A percentile compares a stretch with the other conserved stretches of the same genome.
These are phyloP conservation scores for Discoglossus pictus DNA, from an alignment of 2,797 vertebrate species.

Conservation along the genomic window DNA sequence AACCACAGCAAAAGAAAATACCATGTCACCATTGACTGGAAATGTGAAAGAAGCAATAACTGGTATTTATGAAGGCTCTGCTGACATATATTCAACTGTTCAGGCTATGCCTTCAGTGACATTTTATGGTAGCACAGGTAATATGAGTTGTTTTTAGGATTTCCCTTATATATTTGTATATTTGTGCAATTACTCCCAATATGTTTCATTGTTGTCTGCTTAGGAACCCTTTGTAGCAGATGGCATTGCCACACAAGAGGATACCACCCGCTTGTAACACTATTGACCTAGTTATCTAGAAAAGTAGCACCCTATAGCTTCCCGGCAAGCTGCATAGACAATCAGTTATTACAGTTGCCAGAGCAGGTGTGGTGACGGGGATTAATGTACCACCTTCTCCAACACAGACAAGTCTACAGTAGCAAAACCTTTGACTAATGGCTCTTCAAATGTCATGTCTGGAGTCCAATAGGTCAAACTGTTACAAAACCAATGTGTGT, in stretches of 20 bases:
- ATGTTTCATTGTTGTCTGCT: conserved; percentile 51
- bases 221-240: conserved; percentile 65
- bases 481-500: conserved; percentile 72
- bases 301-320: conserved; percentile 66
- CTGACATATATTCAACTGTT: conserved; percentile 70
- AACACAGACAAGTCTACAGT: conserved; percentile 67
- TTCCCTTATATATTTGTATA: conserved; percentile 45
- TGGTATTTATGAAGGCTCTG: conserved; percentile 76
- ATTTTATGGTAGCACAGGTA: conserved; percentile 53
- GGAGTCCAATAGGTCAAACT: conserved; percentile 79
- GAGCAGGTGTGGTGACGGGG: conserved; percentile 83
- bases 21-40: conserved; percentile 43
- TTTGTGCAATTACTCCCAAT: conserved; percentile 38
- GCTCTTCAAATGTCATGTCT: conserved; percentile 74
- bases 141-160: conserved; percentile 36
- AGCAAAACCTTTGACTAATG: conserved; percentile 76
- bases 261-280: conserved; percentile 68
- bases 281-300: conserved; percentile 68
- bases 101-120: conserved; percentile 71
- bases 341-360: conserved; percentile 87
- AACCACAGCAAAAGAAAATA: conserved; percentile 57
- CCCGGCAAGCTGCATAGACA: conserved; percentile 78
- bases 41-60: conserved; percentile 58
- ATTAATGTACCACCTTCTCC: conserved; percentile 73
- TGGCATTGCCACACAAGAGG: conserved; percentile 77